These are phyloP conservation scores for Rhopalosiphum maidis DNA, from an alignment of 1,140 invertebrate species.

Conservation along the genomic window DNA sequence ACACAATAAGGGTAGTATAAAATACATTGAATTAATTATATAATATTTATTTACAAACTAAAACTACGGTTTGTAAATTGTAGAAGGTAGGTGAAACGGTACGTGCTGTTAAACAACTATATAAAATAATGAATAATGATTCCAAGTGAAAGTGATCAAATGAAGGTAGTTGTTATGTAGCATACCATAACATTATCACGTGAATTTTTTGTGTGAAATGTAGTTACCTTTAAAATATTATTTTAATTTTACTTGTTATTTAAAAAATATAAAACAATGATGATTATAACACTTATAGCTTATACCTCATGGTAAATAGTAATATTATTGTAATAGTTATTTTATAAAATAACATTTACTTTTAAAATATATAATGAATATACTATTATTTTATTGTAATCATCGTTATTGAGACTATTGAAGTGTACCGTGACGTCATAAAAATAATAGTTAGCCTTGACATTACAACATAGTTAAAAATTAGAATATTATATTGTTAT, in stretches of 20 bases:
- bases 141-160: constrained; percentile 34
- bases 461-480: background rate
- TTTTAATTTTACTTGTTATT: background rate
- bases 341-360: background rate
- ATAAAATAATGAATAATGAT: constrained; percentile 7
- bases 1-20: background rate
- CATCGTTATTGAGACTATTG: background rate
- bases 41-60: constrained; percentile 10
- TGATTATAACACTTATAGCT: background rate
- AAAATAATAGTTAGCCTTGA: constrained; percentile 1
- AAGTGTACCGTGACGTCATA: background rate
- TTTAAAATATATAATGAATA: background rate
- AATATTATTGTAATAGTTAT: background rate
- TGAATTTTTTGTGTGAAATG: background rate
- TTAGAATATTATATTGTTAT: background rate
- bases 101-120: constrained; percentile 35
- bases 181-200: background rate
- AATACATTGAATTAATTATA: background rate
- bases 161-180: background rate
- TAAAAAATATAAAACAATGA: background rate
- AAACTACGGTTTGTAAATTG: background rate
- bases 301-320: background rate
- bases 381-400: background rate
- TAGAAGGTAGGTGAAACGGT: constrained; percentile 39
- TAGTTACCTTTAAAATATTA: background rate